Evolutionary conservation across 2,797 vertebrate species (phyloP), one percentile per base, ranked within the genome.

Genomic region (Selene dorsalis): DNA sequence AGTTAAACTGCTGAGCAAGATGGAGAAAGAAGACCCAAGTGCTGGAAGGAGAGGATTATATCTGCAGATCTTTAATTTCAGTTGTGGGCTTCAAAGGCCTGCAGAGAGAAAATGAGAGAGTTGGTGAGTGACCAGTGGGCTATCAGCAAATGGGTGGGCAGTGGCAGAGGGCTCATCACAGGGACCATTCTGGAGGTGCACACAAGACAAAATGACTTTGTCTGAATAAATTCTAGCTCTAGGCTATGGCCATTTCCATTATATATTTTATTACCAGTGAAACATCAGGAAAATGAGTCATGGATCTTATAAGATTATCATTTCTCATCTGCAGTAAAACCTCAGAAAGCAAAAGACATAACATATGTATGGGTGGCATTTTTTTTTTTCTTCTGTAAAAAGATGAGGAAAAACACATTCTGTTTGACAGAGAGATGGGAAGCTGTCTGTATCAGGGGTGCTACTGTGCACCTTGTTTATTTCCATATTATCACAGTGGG

Each of bases 21-120:
- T 56, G 74, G 73, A 83, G 68, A 71, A 72, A 84, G 65, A 72
- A 20, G 72, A 81, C 64, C 74, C 71, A 58, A 74, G 57, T 69
- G 88, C 90, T 84, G 88, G 50, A 69, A 80, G 91, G 82, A 65
- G 76, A 53, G 89, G 78, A 70, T 82, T 85, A 71, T 94, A 94
- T 95, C 93, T 82, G 88, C 57, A 85, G 86, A 94, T 94, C 93
- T 94, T 93, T 94, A 91, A 94, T 94, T 93, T 94, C 90, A 91
- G 88, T 91, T 86, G 65, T 56, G 67, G 84, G 83, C 91, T 92
- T 93, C 91, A 93, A 93, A 93, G 84, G 87, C 82, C 84, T 68
- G 77, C 64, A 69, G 65, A 84, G 84, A 82, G 88, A 93, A 92
- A 92, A 93, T 91, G 87, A 91, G 87, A 86, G 77, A 91, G 84